Base-by-base conservation (phyloP, 2,888 invertebrate species). In the Zonitis immaculata region DNA sequence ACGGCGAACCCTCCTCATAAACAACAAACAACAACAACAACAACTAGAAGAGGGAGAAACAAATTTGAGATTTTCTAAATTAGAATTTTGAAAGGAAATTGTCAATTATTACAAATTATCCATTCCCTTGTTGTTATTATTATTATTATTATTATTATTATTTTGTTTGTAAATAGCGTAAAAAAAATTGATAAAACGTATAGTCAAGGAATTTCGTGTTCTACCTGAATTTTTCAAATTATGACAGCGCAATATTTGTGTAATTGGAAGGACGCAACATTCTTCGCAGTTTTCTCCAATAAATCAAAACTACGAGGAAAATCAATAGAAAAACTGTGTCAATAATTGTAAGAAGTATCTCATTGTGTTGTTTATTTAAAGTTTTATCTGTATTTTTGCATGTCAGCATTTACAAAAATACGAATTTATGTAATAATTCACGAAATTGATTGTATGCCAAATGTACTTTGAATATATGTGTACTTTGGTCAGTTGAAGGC, bases 1-100 rank as follows among this genome's bases (percentile, higher is more conserved):
- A 74, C 60, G 70, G 64, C 67, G 59, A 63, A 68, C 69, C 69
- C 61, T 51, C 47, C 6, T n/a, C n/a, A 12, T 26, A 16, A 25
- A 22, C 2, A 12, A 25, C 26, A 14, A 6, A 43, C 43, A 26
- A 25, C 5, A 22, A 44, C 8, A 11, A 28, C 22, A 2, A 11
- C 11, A 18, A n/a, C n/a, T n/a, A n/a, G n/a, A n/a, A n/a, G n/a
- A n/a, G n/a, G n/a, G n/a, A n/a, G n/a, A n/a, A n/a, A n/a, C n/a
- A n/a, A n/a, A n/a, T n/a, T n/a, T n/a, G n/a, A 14, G 22, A 16
- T 11, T 27, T 18, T 7, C 7, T 18, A 26, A 27, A 12, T 11
- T 7, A 22, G 8, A 8, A 20, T 18, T 42, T 9, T 20, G 42
- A 4, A 16, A 22, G 12, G 8, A 16, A 27, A 11, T 12, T n/a